Conservation (phyloP, 2,113 vertebrate genomes). For the Hypocryptadius cinnamomeus region DNA sequence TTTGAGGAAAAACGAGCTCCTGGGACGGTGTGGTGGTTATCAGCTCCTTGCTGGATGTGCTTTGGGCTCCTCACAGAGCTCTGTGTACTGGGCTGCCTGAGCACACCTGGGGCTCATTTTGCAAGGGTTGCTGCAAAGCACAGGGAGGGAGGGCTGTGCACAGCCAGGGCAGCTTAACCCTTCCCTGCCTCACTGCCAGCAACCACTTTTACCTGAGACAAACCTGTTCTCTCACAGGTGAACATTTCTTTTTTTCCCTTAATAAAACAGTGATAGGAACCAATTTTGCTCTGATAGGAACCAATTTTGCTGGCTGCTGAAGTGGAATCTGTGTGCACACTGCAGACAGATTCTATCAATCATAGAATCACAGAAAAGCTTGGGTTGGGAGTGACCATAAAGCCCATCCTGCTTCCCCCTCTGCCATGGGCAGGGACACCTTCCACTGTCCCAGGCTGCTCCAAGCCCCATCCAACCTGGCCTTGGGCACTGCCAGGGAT, state of each 20-base stretch:
- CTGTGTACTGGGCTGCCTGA: background rate
- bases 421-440: background rate
- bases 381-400: background rate
- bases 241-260: background rate
- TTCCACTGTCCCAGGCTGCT: accelerated
- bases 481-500: background rate
- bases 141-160: background rate
- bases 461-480: background rate
- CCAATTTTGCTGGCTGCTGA: background rate
- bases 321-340: background rate
- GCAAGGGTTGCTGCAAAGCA: background rate
- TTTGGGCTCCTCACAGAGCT: background rate
- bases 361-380: background rate
- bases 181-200: background rate
- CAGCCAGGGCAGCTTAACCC: background rate
- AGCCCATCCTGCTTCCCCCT: background rate
- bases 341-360: background rate
- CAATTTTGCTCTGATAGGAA: background rate
- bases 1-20: accelerated
- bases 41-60: background rate
- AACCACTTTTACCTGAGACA: accelerated
- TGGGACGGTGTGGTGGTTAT: background rate
- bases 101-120: background rate
- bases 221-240: background rate
- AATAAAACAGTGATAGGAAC: background rate